Evolutionary conservation across 2,888 invertebrate species (phyloP).

Genomic region (Congeria kusceri): DNA sequence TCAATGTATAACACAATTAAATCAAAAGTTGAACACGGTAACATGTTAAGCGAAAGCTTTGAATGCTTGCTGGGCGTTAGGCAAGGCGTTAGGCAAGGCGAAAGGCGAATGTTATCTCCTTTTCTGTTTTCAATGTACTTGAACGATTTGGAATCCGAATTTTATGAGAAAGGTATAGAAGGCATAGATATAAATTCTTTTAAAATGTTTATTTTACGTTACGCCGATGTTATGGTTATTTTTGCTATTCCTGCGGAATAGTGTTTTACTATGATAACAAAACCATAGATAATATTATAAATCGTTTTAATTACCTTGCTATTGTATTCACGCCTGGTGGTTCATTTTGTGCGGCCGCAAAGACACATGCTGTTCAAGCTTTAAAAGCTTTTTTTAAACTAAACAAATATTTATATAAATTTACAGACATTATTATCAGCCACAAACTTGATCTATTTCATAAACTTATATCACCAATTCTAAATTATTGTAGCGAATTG

Average conservation of each 20-base stretch:
- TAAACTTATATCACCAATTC: slow-evolving; percentile 5
- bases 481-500: slow-evolving; percentile 17
- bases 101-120: too few relatives aligned
- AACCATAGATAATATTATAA: slow-evolving; percentile 5
- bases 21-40: not conserved
- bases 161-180: not conserved
- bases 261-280: slow-evolving; percentile 11
- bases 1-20: not conserved
- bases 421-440: slow-evolving; percentile 7
- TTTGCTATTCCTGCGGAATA: not conserved
- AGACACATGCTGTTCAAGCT: slow-evolving; percentile 15
- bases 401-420: slow-evolving; percentile 20
- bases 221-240: not conserved
- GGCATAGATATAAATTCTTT: not conserved
- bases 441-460: not conserved
- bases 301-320: slow-evolving; percentile 18
- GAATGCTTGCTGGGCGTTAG: not conserved
- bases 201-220: not conserved
- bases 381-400: slow-evolving; percentile 31
- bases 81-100: not conserved
- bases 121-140: not conserved
- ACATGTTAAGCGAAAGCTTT: not conserved
- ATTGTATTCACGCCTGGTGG: slow-evolving; percentile 22
- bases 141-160: not conserved
- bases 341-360: slow-evolving; percentile 9